phyloP scores from a whole-genome alignment of 2,797 vertebrate species.

The Falco columbarius region DNA sequence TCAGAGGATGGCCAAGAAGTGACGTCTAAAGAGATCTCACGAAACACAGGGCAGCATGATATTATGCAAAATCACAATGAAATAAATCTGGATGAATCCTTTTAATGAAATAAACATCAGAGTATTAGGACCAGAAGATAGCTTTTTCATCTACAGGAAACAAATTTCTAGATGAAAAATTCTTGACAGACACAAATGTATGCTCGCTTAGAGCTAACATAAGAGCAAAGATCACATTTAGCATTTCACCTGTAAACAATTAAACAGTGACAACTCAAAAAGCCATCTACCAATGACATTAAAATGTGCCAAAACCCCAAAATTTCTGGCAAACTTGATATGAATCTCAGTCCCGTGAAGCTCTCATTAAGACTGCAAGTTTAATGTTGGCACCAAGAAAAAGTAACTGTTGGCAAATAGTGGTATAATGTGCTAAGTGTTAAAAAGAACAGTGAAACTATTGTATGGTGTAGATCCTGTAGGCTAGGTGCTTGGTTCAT shows the following conservation, averaged over 20 bases:
- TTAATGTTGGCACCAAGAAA: conserved; percentile 45
- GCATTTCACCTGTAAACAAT: conserved; percentile 56
- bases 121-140: conserved; percentile 39
- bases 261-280: conserved; percentile 29
- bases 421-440: conserved; percentile 15
- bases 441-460: conserved; percentile 3
- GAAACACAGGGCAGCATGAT: neutral
- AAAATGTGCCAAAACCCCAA: conserved; percentile 47
- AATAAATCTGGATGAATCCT: conserved; percentile 58
- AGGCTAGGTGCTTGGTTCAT: neutral
- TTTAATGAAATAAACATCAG: conserved; percentile 68
- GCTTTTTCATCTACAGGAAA: conserved; percentile 39
- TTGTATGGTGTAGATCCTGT: neutral
- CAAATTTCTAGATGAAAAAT: conserved; percentile 38
- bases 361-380: conserved; percentile 38
- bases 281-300: neutral
- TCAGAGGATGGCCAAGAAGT: neutral
- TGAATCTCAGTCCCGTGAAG: neutral
- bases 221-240: conserved; percentile 37
- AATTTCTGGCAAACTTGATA: conserved; percentile 44
- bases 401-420: conserved; percentile 49
- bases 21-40: conserved; percentile 21
- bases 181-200: neutral
- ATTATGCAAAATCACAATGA: conserved; percentile 23
- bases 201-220: conserved; percentile 24